Percentiles rank a stretch among this genome's conserved stretches.
phyloP scores from a whole-genome alignment of 2,797 vertebrate species.

The Luscinia luscinia region DNA sequence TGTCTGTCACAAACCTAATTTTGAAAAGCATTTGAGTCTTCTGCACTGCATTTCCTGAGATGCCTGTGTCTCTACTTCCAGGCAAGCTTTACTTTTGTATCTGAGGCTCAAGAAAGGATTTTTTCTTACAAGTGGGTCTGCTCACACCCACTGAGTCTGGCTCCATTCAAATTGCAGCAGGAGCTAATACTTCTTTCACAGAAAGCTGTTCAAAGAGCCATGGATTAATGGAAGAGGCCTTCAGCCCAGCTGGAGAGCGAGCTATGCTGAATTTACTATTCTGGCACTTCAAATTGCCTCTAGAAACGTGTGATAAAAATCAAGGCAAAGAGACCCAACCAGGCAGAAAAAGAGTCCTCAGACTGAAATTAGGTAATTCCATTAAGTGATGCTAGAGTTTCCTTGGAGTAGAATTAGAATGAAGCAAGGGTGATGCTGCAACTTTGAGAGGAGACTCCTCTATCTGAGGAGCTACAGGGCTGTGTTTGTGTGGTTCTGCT shows the following conservation, averaged over 20 bases:
- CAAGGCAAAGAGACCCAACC: neutral
- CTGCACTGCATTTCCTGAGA: neutral
- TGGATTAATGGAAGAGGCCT: neutral
- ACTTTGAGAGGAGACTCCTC: neutral
- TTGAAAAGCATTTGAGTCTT: neutral
- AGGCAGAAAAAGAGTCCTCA: neutral
- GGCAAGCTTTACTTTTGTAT: neutral
- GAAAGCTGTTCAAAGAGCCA: neutral
- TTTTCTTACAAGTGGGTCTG: neutral
- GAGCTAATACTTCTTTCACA: neutral
- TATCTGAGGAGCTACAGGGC: neutral
- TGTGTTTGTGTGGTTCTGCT: neutral
- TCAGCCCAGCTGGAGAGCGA: neutral
- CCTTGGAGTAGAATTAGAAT: neutral
- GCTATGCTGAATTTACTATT: neutral
- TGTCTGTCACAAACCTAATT: neutral
- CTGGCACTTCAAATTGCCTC: neutral
- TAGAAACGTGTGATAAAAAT: neutral
- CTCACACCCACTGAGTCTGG: accelerated
- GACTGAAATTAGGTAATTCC: neutral
- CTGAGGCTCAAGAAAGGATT: neutral
- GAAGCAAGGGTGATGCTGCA: neutral
- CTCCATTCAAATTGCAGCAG: neutral
- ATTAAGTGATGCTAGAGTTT: neutral
- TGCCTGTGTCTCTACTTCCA: neutral